Base-by-base conservation (phyloP, 2,888 invertebrate species). In the Cosmopolites sordidus region DNA sequence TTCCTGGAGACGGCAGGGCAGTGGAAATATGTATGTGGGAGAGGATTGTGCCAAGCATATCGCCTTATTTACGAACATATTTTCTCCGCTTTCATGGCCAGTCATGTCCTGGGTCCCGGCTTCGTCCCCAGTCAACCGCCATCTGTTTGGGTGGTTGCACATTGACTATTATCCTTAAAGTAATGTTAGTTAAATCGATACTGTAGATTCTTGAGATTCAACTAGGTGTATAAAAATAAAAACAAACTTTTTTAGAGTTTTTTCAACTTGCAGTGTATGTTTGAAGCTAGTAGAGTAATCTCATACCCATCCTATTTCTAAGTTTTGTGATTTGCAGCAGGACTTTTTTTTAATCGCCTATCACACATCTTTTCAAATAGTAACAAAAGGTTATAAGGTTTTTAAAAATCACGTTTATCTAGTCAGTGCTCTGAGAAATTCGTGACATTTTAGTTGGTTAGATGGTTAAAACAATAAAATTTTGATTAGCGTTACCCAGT, bases 181-280 rank as follows among this genome's bases (percentile, higher is more conserved):
- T 70, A 70, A 70, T 69, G 71, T 69, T 72, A 73, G 73, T 72
- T 69, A 72, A 70, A 72, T 71, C 72, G 69, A 69, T 70, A 68
- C 64, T 68, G 70, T 72, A 72, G 72, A 69, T 69, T 67, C 71
- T 73, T 70, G 71, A 69, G 72, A 69, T 72, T 72, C 71, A 65
- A 68, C 66, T 72, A 72, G 72, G 68, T 33, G 33, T 33, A 33
- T 33, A 33, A 33, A 33, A 33, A 33, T 33, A 33, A 33, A 33
- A 11, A 6, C 9, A n/a, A 5, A 33, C 3, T 33, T 33, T 33
- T 33, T 12, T 33, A 33, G 33, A 33, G 33, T 33, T 33, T 33
- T 27, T 33, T 33, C 11, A 33, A 9, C 33, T 33, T 33, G 22
- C 22, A 22, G 22, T 22, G 22, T 22, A 22, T 22, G 22, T 22